Percentiles rank a stretch among this genome's conserved stretches.
These are phyloP conservation scores for Subanguina moxae DNA, from an alignment of 1,140 invertebrate genomes.

Conservation along the genomic window DNA sequence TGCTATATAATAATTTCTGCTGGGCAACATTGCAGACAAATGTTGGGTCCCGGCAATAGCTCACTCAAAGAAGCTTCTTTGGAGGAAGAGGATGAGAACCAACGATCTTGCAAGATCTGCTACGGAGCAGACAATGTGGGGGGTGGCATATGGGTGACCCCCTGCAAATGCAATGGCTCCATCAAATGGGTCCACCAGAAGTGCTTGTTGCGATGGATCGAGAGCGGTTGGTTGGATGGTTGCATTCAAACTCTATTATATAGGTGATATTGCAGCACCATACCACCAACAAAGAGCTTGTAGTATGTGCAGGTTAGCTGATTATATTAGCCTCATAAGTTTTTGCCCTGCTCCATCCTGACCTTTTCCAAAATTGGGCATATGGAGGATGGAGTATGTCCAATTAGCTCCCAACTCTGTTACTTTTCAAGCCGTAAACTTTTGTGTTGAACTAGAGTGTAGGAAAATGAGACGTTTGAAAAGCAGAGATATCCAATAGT, in stretches of 20 bases:
- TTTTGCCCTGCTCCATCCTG: too few relatives aligned
- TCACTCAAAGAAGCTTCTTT: not conserved
- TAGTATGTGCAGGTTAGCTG: conserved; percentile 38
- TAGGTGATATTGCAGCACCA: conserved; percentile 12
- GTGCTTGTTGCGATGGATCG: conserved; percentile 31
- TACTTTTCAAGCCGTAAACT: too few relatives aligned
- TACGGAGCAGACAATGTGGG: conserved; percentile 27
- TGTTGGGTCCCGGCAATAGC: not conserved
- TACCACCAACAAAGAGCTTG: conserved; percentile 32
- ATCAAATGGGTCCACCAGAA: conserved; percentile 42
- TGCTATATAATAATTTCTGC: too few relatives aligned
- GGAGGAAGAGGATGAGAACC: conserved; percentile 11
- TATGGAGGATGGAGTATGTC: too few relatives aligned
- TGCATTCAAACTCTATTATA: too few relatives aligned
- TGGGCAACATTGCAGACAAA: not conserved
- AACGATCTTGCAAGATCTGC: conserved; percentile 36
- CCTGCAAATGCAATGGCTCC: conserved; percentile 37
- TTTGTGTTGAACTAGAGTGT: conserved; percentile 4
- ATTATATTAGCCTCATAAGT: too few relatives aligned
- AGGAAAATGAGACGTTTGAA: conserved; percentile 18
- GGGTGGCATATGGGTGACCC: conserved; percentile 31
- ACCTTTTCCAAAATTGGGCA: too few relatives aligned
- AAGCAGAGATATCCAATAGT: not conserved
- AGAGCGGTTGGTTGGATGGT: not conserved
- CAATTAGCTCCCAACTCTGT: too few relatives aligned